Percentiles rank a stretch among this genome's conserved stretches.
Evolutionary conservation across 1,140 invertebrate species (phyloP).

Genomic region (Luehdorfia chinensis): DNA sequence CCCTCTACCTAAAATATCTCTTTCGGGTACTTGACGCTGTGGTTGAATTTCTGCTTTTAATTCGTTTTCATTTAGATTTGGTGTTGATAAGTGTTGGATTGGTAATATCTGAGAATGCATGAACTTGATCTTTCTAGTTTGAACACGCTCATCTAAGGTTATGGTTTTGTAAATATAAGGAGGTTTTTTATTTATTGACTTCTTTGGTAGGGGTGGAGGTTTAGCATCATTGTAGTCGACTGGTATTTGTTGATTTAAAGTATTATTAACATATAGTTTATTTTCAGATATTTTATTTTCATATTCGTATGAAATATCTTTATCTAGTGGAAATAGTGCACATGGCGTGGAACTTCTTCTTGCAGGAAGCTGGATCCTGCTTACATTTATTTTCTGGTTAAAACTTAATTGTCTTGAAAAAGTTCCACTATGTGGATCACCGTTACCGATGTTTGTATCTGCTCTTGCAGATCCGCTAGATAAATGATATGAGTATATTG

Average conservation of each 20-base stretch:
- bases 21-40: constrained; percentile 30
- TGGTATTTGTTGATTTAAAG: constrained; percentile 35
- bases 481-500: constrained; percentile 57
- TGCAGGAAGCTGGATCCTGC: constrained; percentile 55
- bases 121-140: constrained; percentile 74
- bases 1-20: constrained; percentile 63
- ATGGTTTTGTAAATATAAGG: constrained; percentile 74
- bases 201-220: constrained; percentile 69
- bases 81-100: constrained; percentile 51
- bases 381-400: constrained; percentile 66
- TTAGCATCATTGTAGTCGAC: constrained; percentile 62
- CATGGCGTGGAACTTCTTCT: constrained; percentile 69
- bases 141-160: constrained; percentile 70
- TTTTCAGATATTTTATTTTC: constrained; percentile 42
- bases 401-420: constrained; percentile 68
- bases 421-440: constrained; percentile 42
- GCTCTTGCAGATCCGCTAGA: constrained; percentile 33
- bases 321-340: constrained; percentile 63
- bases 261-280: constrained; percentile 35
- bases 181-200: constrained; percentile 61
- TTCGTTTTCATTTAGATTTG: constrained; percentile 41
- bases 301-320: constrained; percentile 44
- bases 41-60: background rate
- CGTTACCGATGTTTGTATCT: constrained; percentile 30
- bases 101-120: constrained; percentile 64